Evolutionary conservation across 2,797 vertebrate species (phyloP).

Genomic region (Lophotriccus pileatus): DNA sequence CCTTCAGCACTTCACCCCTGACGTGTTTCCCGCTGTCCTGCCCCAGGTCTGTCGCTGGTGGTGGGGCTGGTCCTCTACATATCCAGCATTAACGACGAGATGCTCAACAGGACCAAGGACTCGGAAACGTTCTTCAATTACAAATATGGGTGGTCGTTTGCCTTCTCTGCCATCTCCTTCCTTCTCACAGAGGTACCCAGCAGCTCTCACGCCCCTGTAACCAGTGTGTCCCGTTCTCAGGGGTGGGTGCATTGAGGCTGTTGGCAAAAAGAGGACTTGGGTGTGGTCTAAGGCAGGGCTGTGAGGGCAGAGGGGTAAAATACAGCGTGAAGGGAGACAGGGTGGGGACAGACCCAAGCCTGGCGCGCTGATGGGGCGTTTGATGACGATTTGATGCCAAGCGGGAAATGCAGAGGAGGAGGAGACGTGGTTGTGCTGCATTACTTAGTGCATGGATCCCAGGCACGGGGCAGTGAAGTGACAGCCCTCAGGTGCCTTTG

Average conservation of each 20-base stretch:
- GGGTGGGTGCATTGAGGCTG: background rate
- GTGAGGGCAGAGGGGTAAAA: background rate
- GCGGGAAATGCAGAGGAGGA: background rate
- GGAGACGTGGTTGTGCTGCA: accelerated
- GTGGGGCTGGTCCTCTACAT: constrained; percentile 93
- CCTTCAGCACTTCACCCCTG: background rate
- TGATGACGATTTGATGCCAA: accelerated
- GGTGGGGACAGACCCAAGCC: background rate
- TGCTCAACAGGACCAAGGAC: constrained; percentile 88
- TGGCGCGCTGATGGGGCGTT: background rate
- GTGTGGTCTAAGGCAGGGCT: background rate
- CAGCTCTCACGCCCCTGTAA: background rate
- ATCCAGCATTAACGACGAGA: constrained; percentile 92
- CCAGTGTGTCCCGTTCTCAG: accelerated
- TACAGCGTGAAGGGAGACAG: accelerated
- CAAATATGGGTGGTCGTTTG: constrained; percentile 92
- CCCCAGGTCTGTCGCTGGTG: constrained; percentile 83
- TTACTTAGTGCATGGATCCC: background rate
- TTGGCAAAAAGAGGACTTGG: background rate
- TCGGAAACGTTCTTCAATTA: constrained; percentile 89
- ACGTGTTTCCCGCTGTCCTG: background rate
- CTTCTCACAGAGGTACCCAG: constrained; percentile 87
- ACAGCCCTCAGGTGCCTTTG: accelerated
- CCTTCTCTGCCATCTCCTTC: constrained; percentile 91
- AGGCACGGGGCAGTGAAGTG: background rate